Evolutionary conservation across 2,888 invertebrate species (phyloP).

Genomic region (Callosobruchus maculatus): DNA sequence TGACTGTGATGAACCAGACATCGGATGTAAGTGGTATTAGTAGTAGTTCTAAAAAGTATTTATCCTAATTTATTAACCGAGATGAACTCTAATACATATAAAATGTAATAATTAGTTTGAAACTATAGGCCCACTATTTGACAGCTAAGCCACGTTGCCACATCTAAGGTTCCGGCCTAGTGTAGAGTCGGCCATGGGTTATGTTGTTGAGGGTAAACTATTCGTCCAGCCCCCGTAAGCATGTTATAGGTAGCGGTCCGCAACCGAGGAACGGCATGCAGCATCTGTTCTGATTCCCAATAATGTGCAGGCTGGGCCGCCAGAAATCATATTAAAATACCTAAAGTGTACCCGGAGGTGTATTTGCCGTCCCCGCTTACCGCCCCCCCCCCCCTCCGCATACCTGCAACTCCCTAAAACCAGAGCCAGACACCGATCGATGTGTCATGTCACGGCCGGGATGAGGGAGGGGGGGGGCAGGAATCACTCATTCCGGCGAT

Average conservation of each 20-base stretch:
- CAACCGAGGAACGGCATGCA: conserved; percentile 34
- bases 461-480: background rate
- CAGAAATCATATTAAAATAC: conserved; percentile 48
- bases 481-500: background rate
- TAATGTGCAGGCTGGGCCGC: conserved; percentile 36
- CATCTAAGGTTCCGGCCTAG: no score
- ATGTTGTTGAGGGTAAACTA: background rate
- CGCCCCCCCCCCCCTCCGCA: conserved; percentile 7
- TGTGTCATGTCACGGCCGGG: background rate
- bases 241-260: background rate
- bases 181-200: no score
- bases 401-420: background rate
- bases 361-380: conserved; percentile 45
- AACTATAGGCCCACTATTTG: no score
- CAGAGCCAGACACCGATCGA: background rate
- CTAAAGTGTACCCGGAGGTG: conserved; percentile 45
- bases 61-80: no score
- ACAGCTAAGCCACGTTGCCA: no score
- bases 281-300: conserved; percentile 49
- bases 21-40: no score
- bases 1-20: no score
- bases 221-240: background rate
- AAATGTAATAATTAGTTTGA: no score
- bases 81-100: no score
- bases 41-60: no score